Conservation (phyloP, 1,140 invertebrate species). For the Uloborus diversus region DNA sequence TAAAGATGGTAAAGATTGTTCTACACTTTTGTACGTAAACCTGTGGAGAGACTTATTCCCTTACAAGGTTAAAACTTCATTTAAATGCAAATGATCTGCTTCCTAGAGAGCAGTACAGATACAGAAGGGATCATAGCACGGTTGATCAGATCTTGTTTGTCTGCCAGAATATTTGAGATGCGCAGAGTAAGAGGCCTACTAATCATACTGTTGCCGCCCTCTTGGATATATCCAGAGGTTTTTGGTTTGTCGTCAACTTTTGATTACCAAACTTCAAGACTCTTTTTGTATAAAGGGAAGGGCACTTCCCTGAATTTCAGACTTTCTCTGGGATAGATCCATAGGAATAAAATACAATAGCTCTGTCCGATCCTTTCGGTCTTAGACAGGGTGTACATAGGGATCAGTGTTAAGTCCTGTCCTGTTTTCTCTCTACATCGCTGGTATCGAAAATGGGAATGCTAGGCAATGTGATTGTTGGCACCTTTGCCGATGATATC, state of each 20-base stretch:
- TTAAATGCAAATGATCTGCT: not conserved
- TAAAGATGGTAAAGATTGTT: too few species aligned
- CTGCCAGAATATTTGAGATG: not conserved
- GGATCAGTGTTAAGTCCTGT: too few species aligned
- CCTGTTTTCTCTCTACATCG: too few species aligned
- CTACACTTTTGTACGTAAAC: not conserved
- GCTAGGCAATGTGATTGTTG: not conserved
- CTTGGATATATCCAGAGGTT: not conserved
- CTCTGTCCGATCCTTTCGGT: too few species aligned
- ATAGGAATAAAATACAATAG: too few species aligned
- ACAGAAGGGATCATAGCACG: not conserved
- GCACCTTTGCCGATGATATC: constrained; percentile 1
- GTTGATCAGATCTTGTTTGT: not conserved
- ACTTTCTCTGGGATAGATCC: constrained; percentile 4
- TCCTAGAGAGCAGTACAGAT: not conserved
- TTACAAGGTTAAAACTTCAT: not conserved
- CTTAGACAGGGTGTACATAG: too few species aligned
- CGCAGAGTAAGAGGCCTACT: not conserved
- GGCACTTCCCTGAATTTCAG: too few species aligned
- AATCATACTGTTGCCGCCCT: not conserved
- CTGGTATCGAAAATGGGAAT: not conserved
- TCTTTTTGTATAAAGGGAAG: not conserved
- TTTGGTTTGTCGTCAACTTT: too few species aligned
- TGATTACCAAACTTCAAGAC: too few species aligned
- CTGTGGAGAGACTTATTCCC: not conserved